phyloP scores from a whole-genome alignment of 2,113 vertebrate species.

The Paramormyrops kingsleyae region DNA sequence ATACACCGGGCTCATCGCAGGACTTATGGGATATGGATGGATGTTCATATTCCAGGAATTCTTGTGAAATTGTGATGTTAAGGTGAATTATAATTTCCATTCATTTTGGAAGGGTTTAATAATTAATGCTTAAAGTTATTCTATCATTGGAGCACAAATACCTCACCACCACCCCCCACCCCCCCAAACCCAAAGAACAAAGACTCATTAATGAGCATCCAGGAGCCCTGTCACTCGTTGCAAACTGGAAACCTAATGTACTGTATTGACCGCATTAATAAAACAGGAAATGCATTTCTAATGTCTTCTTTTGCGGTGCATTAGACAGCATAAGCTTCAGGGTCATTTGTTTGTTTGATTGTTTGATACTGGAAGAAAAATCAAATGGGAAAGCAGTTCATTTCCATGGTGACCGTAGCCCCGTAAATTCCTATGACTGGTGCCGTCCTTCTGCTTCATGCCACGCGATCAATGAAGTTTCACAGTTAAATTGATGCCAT shows the following conservation, averaged over 20 bases:
- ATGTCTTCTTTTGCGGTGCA: slow-evolving; percentile 10
- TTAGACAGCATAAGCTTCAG: slow-evolving; percentile 1
- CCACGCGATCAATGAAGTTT: background rate
- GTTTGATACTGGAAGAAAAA: slow-evolving; percentile 14
- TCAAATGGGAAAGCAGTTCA: background rate
- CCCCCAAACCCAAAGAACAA: slow-evolving; percentile 5
- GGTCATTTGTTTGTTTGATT: slow-evolving; percentile 20
- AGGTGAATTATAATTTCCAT: background rate
- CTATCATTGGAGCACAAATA: background rate
- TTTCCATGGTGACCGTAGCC: background rate
- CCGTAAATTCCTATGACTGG: background rate
- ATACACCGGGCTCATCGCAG: background rate
- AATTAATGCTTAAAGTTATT: slow-evolving; percentile 13
- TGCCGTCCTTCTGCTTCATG: background rate
- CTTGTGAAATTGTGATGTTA: background rate
- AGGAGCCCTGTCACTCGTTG: background rate
- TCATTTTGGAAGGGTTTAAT: background rate
- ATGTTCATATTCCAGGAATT: background rate
- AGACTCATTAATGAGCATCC: background rate
- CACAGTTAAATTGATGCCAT: slow-evolving; percentile 6
- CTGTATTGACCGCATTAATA: slow-evolving; percentile 17
- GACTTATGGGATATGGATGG: background rate
- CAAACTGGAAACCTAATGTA: slow-evolving; percentile 16
- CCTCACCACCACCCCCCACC: background rate
- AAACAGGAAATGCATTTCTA: slow-evolving; percentile 1